phyloP scores from a whole-genome alignment of 1,140 invertebrate species.

The Acyrthosiphon pisum region DNA sequence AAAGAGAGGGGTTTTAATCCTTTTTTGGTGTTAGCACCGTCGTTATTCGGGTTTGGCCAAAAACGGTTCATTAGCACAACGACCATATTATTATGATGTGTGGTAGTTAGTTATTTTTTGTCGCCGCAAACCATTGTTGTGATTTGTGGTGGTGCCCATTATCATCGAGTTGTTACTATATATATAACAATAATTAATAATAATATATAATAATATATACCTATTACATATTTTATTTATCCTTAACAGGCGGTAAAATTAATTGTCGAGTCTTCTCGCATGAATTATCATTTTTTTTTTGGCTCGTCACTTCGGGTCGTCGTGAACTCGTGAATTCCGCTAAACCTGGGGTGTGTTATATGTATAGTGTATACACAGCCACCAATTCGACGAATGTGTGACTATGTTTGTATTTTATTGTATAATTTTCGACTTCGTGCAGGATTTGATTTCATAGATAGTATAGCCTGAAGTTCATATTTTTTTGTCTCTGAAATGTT shows the following conservation, averaged over 20 bases:
- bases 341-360: background rate
- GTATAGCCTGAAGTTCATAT: background rate
- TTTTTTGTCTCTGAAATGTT: background rate
- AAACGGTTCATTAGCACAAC: slow-evolving; percentile 37
- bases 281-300: slow-evolving; percentile 15
- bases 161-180: background rate
- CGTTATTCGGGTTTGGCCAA: slow-evolving; percentile 30
- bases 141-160: slow-evolving; percentile 34
- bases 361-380: background rate
- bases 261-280: background rate
- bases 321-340: background rate
- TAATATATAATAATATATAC: background rate
- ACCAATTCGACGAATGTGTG: background rate
- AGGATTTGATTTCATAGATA: background rate
- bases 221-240: background rate
- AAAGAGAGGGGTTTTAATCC: slow-evolving; percentile 16
- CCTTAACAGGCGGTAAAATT: slow-evolving; percentile 25
- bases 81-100: background rate
- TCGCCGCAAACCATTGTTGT: slow-evolving; percentile 36
- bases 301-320: background rate
- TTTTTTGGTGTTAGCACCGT: slow-evolving; percentile 33
- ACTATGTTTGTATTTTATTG: background rate
- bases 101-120: slow-evolving; percentile 22
- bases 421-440: background rate
- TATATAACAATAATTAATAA: background rate